Evolutionary conservation across 2,888 invertebrate genomes (phyloP), one percentile per base, ranked within the genome.

Genomic region (Lamproptera curius): DNA sequence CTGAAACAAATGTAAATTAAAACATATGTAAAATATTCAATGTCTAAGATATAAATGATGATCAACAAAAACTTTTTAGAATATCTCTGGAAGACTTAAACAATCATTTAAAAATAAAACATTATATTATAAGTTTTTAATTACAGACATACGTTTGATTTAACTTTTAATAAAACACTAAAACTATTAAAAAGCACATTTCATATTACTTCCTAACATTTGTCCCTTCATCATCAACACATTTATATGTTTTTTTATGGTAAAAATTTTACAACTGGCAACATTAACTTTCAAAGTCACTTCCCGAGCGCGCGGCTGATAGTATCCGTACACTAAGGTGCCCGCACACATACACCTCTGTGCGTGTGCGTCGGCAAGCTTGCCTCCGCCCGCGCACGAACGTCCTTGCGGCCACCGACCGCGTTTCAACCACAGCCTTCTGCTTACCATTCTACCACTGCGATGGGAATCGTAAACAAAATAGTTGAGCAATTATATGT

Each of bases 401-500:
- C 86, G 86, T 85, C 86, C 86, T 87, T 87, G 86, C 85, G 76
- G 67, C 68, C 76, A 84, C 73, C 84, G 85, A 85, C 85, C 85
- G 80, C 73, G 40, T 59, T 66, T 42, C 50, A 56, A 51, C 58
- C 51, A 66, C 61, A 63, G 63, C 17, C 39, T 44, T 44, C 44
- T 49, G 43, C 44, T 34, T 20, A 20, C 42, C 14, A 43, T 26
- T 16, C 28, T 17, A 39, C 40, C 39, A 36, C 39, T 48, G 34
- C 20, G 35, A 49, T 49, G 41, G 44, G 40, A 40, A 40, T 41
- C 36, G 44, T 49, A 49, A 49, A 49, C 36, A 43, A 40, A 44
- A 44, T 42, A 31, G 38, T 48, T 48, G 39, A 42, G 13, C 16
- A 34, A 48, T 39, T 2, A 13, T 1, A 42, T 31, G 41, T 42